Evolutionary conservation across 1,140 invertebrate genomes (phyloP).

Genomic region (Scaptomyza graminum): DNA sequence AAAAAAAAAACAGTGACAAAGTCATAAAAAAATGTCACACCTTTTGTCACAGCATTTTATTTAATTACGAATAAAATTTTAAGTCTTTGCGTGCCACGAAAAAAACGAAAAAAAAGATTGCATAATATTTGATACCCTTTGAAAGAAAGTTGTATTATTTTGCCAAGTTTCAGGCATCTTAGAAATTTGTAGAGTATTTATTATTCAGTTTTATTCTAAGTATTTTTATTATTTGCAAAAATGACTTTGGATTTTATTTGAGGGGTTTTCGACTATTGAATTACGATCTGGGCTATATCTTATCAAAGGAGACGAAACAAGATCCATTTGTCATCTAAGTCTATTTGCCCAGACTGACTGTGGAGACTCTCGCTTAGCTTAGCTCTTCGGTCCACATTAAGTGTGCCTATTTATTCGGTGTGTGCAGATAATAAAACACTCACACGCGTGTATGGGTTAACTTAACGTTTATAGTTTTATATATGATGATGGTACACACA

Average conservation of each 20-base stretch:
- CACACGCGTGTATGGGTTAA: slow-evolving; percentile 49
- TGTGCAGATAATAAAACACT: slow-evolving; percentile 75
- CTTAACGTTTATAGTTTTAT: slow-evolving; percentile 71
- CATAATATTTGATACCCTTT: not conserved
- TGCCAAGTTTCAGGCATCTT: not conserved
- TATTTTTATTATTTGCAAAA: slow-evolving; percentile 26
- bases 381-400: slow-evolving; percentile 51
- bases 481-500: slow-evolving; percentile 60
- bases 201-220: not conserved
- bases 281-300: slow-evolving; percentile 47
- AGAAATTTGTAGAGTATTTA: too few relatives aligned
- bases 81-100: slow-evolving; percentile 20
- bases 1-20: slow-evolving; percentile 62
- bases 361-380: slow-evolving; percentile 25
- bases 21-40: slow-evolving; percentile 78
- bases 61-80: slow-evolving; percentile 73
- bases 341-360: slow-evolving; percentile 33
- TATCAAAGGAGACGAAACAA: slow-evolving; percentile 42
- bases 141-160: not conserved
- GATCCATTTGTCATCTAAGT: slow-evolving; percentile 25
- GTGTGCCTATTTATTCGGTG: slow-evolving; percentile 39
- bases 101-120: slow-evolving; percentile 22
- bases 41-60: slow-evolving; percentile 64
- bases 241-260: slow-evolving; percentile 16
- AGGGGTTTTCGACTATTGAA: slow-evolving; percentile 16